Evolutionary conservation across 2,888 invertebrate species (phyloP).

Genomic region (Pediacus dermestoides): DNA sequence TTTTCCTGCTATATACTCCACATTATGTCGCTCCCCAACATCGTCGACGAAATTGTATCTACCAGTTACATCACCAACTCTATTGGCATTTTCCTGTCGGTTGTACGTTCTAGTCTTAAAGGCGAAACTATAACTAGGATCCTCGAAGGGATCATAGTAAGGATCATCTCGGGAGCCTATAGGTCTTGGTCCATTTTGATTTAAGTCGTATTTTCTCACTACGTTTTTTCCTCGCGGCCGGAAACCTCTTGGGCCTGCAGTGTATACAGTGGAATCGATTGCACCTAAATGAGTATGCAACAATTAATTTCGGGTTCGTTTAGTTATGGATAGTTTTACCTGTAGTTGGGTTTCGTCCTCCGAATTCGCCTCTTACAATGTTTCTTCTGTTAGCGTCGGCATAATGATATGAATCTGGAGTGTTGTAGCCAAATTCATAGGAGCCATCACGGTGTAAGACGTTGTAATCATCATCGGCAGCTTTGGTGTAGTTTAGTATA

Average conservation of each 20-base stretch:
- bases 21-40: slow-evolving; percentile 71
- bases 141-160: slow-evolving; percentile 71
- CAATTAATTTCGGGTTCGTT: slow-evolving; percentile 1
- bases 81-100: slow-evolving; percentile 57
- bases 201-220: slow-evolving; percentile 67
- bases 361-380: slow-evolving; percentile 68
- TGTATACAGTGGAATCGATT: slow-evolving; percentile 68
- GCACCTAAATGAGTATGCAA: slow-evolving; percentile 49
- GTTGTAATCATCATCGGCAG: slow-evolving; percentile 57
- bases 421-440: slow-evolving; percentile 70
- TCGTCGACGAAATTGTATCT: slow-evolving; percentile 72
- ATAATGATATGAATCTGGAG: slow-evolving; percentile 67
- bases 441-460: slow-evolving; percentile 69
- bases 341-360: slow-evolving; percentile 68
- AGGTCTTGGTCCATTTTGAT: slow-evolving; percentile 60
- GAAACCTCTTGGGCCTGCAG: slow-evolving; percentile 75
- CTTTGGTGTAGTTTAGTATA: slow-evolving; percentile 29
- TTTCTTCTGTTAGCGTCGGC: slow-evolving; percentile 64
- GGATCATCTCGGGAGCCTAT: slow-evolving; percentile 67
- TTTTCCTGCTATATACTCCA: slow-evolving; percentile 71
- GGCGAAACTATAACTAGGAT: slow-evolving; percentile 70
- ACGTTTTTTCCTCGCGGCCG: slow-evolving; percentile 74
- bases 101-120: slow-evolving; percentile 66
- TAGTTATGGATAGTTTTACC: slow-evolving; percentile 39
- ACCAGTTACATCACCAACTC: slow-evolving; percentile 51